phyloP scores from a whole-genome alignment of 92 coral and sea anemone species.

The Parazoanthus atlanticus region DNA sequence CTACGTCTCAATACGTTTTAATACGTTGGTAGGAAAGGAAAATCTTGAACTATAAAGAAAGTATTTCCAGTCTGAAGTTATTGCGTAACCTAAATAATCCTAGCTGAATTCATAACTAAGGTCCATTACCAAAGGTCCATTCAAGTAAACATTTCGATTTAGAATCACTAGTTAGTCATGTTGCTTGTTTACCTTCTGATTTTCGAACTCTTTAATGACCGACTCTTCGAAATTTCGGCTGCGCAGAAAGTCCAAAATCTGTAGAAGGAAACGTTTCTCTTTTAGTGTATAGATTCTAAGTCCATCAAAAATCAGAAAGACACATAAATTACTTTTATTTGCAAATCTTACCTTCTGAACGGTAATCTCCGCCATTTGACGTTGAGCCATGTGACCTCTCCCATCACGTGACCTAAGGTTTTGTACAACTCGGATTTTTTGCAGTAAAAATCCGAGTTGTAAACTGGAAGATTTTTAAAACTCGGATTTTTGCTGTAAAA shows the following conservation, averaged over 20 bases:
- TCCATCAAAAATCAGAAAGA: not conserved
- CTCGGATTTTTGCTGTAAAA: no score
- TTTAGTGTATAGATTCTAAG: not conserved
- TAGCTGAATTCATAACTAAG: not conserved
- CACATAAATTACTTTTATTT: not conserved
- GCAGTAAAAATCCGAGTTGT: no score
- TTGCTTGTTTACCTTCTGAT: constrained; percentile 41
- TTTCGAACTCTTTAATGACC: constrained; percentile 27
- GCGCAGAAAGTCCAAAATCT: constrained; percentile 45
- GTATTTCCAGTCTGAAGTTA: not conserved
- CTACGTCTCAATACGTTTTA: not conserved
- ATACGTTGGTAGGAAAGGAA: not conserved
- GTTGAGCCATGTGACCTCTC: constrained; percentile 16
- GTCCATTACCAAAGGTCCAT: not conserved
- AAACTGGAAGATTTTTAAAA: no score
- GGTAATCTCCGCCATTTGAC: constrained; percentile 3
- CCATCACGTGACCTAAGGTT: not conserved
- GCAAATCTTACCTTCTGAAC: constrained; percentile 16
- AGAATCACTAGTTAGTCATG: not conserved
- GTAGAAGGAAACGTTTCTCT: constrained; percentile 19
- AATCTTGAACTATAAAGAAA: not conserved
- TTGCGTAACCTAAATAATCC: not conserved
- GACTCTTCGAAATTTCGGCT: constrained; percentile 3
- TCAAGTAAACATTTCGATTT: not conserved
- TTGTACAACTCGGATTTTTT: not conserved